Base-by-base conservation (phyloP, 1,140 invertebrate species). In the Aplysia californica region DNA sequence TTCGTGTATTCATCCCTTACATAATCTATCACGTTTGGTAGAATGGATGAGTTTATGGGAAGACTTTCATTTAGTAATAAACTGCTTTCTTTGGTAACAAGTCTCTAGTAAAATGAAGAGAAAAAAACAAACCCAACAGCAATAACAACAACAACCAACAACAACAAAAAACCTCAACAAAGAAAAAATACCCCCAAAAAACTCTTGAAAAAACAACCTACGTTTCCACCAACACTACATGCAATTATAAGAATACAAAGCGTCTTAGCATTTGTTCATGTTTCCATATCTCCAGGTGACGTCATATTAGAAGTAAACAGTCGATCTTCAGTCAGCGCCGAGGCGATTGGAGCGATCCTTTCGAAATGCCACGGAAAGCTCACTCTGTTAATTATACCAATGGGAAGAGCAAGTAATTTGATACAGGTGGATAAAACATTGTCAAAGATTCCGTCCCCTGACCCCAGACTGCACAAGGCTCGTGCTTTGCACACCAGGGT, bases 301-400 rank as follows among this genome's bases (percentile, higher is more conserved):
- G 80, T 89, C 20, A 84, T 89, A 41, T 69, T 88, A 38, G 84
- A 87, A 56, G 84, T 84, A 3, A 87, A 87, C 77, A 82, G 83
- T 21, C 73, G 75, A n/a, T 36, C 55, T 6, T 66, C 87, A 5
- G 66, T 75, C 20, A 79, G 58, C 36, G 39, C 79, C 41, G 76
- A 84, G 1, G 80, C 81, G 23, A 58, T 85, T 33, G 72, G 76
- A 36, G 75, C 80, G 2, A 68, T 86, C 20, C 75, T 89, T 31
- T 61, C 79, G 0, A 81, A 75, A 23, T 71, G 81, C 23, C 76
- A 77, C 23, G 81, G 82, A 4, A 78, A 76, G 1, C 67, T 89
- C 21, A 72, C 80, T 10, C 59, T 89, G 56, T 67, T 79, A 1
- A 77, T 85, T 26, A 83, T 89, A 38, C 82, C 87, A 18, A 67